These are phyloP conservation scores for Oscheius sp. DNA, from an alignment of 2,888 invertebrate genomes.

Conservation along the genomic window DNA sequence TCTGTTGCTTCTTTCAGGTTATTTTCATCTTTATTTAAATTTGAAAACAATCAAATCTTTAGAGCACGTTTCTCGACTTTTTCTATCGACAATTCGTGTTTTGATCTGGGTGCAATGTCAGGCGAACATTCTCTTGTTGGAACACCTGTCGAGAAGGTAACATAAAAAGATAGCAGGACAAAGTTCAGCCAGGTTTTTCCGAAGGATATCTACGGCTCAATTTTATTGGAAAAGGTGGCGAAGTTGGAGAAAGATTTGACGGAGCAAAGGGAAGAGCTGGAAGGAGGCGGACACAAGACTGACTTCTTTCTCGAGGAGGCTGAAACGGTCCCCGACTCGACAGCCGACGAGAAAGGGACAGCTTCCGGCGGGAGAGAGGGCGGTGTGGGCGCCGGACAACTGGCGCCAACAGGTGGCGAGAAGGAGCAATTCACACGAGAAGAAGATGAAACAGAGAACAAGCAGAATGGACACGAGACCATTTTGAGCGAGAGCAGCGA, in stretches of 20 bases:
- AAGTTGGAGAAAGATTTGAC: conserved; percentile 23
- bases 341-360: not conserved
- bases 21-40: not conserved
- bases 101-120: conserved; percentile 46
- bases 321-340: not conserved
- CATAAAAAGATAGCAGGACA: not conserved
- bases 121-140: conserved; percentile 30
- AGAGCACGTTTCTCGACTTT: conserved; percentile 53
- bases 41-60: conserved; percentile 24
- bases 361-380: conserved; percentile 3
- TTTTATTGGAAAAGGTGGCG: conserved; percentile 24
- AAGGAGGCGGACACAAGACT: not conserved
- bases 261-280: conserved; percentile 30
- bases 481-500: conserved; percentile 16
- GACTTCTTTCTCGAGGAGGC: not conserved
- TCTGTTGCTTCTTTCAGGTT: conserved; percentile 35
- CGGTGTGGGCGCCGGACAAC: conserved; percentile 28
- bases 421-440: conserved; percentile 13
- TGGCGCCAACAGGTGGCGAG: conserved; percentile 18
- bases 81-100: conserved; percentile 62
- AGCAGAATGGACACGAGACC: not conserved
- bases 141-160: conserved; percentile 37
- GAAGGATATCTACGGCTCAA: conserved; percentile 31
- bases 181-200: conserved; percentile 28
- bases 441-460: conserved; percentile 2